phyloP scores from a whole-genome alignment of 2,888 invertebrate genomes.

The Acrobasis repandana region DNA sequence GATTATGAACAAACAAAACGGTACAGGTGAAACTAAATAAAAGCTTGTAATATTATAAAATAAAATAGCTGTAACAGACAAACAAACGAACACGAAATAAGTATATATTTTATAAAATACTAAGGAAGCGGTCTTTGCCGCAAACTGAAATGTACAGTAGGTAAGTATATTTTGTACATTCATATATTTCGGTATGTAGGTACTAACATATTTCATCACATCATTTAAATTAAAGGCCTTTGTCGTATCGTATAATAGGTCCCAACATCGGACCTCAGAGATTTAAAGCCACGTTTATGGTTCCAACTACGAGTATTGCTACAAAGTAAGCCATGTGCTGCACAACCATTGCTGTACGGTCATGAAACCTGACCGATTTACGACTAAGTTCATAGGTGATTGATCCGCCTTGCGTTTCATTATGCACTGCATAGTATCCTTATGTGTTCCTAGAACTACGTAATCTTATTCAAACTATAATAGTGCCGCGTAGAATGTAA shows the following conservation, averaged over 20 bases:
- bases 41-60: too few relatives aligned
- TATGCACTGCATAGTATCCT: conserved; percentile 29
- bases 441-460: conserved; percentile 11
- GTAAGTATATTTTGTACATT: too few relatives aligned
- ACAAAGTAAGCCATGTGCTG: conserved; percentile 40
- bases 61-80: too few relatives aligned
- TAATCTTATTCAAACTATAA: conserved; percentile 13
- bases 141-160: too few relatives aligned
- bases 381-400: conserved; percentile 59
- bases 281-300: conserved; percentile 12
- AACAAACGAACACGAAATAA: too few relatives aligned
- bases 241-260: conserved; percentile 1
- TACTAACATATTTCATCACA: background rate
- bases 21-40: too few relatives aligned
- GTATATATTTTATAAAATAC: too few relatives aligned
- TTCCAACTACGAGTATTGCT: conserved; percentile 8
- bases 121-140: too few relatives aligned
- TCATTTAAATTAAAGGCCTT: conserved; percentile 5
- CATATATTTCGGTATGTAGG: background rate
- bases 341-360: conserved; percentile 37
- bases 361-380: conserved; percentile 58
- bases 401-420: conserved; percentile 47
- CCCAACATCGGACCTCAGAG: background rate
- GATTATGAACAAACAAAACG: too few relatives aligned
- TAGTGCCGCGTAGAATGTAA: background rate